phyloP scores from a whole-genome alignment of 2,888 invertebrate species.

The Ethmia dodecea region DNA sequence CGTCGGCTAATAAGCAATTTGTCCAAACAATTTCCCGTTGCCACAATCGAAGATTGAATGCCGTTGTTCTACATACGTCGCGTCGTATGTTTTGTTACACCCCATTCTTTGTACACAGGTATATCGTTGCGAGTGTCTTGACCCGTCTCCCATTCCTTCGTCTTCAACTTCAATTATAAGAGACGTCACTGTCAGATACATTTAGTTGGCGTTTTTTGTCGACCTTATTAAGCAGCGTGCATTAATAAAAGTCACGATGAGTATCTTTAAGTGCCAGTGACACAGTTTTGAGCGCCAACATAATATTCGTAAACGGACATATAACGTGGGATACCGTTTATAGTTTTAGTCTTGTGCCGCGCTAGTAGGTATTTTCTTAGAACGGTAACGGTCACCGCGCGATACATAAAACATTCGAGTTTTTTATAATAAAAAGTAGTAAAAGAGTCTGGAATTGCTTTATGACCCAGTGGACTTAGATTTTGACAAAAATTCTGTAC shows the following conservation, averaged over 20 bases:
- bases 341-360: constrained; percentile 23
- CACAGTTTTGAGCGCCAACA: constrained; percentile 49
- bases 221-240: constrained; percentile 37
- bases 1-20: too few relatives aligned
- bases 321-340: constrained; percentile 47
- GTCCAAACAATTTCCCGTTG: too few relatives aligned
- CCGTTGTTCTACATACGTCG: too few relatives aligned
- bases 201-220: constrained; percentile 32
- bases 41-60: too few relatives aligned
- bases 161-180: constrained; percentile 12
- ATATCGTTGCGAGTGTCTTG: constrained; percentile 18
- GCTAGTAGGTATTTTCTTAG: constrained; percentile 48
- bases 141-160: constrained; percentile 30
- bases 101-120: too few relatives aligned
- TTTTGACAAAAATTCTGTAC: constrained; percentile 40
- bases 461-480: constrained; percentile 46
- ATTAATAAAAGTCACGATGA: constrained; percentile 46
- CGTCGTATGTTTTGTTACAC: too few relatives aligned
- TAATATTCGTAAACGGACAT: constrained; percentile 53
- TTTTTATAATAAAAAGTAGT: constrained; percentile 33
- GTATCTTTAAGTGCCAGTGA: constrained; percentile 51
- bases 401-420: constrained; percentile 2
- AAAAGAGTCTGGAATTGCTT: constrained; percentile 31
- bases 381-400: constrained; percentile 54
- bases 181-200: constrained; percentile 19